These are phyloP conservation scores for Hyles vespertilio DNA, from an alignment of 1,140 invertebrate species.

Conservation along the genomic window DNA sequence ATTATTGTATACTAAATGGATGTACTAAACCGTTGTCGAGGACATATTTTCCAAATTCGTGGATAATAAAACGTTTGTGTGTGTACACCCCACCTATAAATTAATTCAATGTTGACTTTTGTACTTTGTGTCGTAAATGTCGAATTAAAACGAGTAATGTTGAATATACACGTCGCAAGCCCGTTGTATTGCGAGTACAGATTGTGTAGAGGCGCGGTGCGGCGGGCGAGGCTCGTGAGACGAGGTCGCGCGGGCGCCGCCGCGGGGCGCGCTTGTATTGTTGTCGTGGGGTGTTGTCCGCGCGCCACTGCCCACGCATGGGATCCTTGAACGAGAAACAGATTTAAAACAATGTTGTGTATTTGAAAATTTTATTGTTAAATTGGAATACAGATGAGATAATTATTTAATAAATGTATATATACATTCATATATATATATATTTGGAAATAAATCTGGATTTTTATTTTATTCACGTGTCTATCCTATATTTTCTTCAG, in stretches of 20 bases:
- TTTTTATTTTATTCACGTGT: slow-evolving; percentile 36
- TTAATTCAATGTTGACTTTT: no score
- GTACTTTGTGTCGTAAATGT: no score
- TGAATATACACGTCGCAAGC: no score
- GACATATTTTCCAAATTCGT: no score
- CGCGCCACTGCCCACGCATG: slow-evolving; percentile 36
- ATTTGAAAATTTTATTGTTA: slow-evolving; percentile 75
- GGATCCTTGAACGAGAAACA: slow-evolving; percentile 59
- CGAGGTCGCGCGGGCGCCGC: neutral
- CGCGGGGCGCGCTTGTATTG: neutral
- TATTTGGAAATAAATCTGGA: slow-evolving; percentile 64
- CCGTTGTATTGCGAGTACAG: no score
- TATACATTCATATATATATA: slow-evolving; percentile 71
- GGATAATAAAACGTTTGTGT: no score
- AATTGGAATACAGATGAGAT: slow-evolving; percentile 73
- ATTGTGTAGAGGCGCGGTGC: neutral
- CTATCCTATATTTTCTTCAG: no score
- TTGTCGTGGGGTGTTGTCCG: slow-evolving; percentile 5
- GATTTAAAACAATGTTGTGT: slow-evolving; percentile 70
- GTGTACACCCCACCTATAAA: no score
- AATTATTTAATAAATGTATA: slow-evolving; percentile 74
- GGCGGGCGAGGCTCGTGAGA: neutral
- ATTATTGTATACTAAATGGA: no score
- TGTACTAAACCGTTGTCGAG: no score
- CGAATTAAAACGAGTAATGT: no score